Percentiles rank a stretch among this genome's conserved stretches.
These are phyloP conservation scores for Campoplex capitator DNA, from an alignment of 2,888 invertebrate species.

Conservation along the genomic window DNA sequence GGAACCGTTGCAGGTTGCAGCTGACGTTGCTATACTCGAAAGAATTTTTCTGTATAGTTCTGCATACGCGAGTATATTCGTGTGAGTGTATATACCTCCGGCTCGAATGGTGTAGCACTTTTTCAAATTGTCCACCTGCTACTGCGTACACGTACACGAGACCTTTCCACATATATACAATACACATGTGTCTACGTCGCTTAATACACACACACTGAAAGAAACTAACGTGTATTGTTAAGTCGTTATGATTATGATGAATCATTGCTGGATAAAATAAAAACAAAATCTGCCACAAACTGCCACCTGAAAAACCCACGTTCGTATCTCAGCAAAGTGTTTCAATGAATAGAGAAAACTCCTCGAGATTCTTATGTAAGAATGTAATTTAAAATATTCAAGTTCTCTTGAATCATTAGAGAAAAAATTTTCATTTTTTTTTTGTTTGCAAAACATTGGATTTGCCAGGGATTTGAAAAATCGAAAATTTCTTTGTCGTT, in stretches of 20 bases:
- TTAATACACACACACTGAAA: neutral
- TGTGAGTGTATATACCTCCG: constrained; percentile 13
- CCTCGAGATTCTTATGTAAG: neutral
- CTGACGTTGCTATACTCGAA: constrained; percentile 43
- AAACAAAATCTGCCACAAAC: too few relatives aligned
- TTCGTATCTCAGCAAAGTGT: too few relatives aligned
- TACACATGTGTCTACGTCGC: neutral
- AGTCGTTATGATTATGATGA: neutral
- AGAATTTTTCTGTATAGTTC: neutral
- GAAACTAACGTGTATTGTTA: neutral
- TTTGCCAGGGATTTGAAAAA: neutral
- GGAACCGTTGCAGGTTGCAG: constrained; percentile 64
- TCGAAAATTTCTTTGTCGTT: too few relatives aligned
- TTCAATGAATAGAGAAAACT: too few relatives aligned
- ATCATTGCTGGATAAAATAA: neutral
- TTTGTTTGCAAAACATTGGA: neutral
- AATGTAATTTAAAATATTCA: neutral
- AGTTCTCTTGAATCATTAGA: neutral
- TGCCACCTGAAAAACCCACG: too few relatives aligned
- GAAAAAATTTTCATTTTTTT: neutral
- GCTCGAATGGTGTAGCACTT: constrained; percentile 43
- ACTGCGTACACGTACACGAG: constrained; percentile 18
- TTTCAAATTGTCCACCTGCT: constrained; percentile 53
- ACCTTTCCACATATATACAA: neutral
- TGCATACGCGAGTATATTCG: neutral